Percentiles rank a stretch among this genome's conserved stretches.
Evolutionary conservation across 2,797 vertebrate genomes (phyloP).

Genomic region (Vireo griseus): DNA sequence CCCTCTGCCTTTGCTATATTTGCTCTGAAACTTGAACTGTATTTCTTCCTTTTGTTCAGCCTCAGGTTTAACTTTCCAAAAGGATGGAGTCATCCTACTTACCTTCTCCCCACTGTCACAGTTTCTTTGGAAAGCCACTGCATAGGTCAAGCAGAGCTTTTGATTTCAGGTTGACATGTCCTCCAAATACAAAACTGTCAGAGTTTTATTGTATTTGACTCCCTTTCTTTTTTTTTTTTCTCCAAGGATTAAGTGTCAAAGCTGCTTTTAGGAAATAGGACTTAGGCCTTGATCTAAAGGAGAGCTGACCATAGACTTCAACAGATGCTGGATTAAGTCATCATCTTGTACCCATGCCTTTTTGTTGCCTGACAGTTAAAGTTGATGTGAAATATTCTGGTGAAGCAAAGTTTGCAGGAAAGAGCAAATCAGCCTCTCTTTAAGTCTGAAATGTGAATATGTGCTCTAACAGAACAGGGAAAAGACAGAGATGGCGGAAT

Average conservation of each 20-base stretch:
- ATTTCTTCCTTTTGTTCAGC: background rate
- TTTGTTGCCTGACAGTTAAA: background rate
- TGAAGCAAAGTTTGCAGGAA: background rate
- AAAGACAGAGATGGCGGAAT: background rate
- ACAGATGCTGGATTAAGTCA: background rate
- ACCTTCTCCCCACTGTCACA: background rate
- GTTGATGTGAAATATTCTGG: background rate
- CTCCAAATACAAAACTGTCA: background rate
- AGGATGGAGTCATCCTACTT: background rate
- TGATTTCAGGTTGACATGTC: background rate
- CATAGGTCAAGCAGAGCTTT: background rate
- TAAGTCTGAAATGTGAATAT: background rate
- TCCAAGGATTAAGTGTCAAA: background rate
- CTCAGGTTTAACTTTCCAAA: background rate
- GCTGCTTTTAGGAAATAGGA: background rate
- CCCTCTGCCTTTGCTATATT: background rate
- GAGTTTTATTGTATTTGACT: background rate
- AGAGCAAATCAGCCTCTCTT: background rate
- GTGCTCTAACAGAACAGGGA: background rate
- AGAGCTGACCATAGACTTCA: background rate
- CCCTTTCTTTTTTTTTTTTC: background rate
- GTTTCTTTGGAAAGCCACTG: background rate
- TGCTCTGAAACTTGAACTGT: background rate
- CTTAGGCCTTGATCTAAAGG: background rate
- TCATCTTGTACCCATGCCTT: background rate